These are phyloP conservation scores for Enhydra lutris DNA, from an alignment of 2,113 vertebrate genomes.

Conservation along the genomic window DNA sequence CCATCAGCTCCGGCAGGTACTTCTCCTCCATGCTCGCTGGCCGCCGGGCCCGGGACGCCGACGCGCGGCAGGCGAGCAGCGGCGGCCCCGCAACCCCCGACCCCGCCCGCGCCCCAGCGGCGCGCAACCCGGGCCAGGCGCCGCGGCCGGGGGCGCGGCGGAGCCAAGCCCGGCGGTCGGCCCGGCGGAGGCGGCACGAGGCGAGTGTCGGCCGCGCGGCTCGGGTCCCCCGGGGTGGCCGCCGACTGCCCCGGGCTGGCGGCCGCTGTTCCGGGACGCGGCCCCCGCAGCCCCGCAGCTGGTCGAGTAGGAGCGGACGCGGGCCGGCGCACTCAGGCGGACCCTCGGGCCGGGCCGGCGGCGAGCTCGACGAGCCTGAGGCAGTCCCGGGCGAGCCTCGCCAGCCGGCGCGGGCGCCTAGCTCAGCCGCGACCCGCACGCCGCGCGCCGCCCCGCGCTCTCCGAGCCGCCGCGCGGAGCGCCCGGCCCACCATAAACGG, in stretches of 20 bases:
- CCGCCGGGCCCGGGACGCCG: slow-evolving; percentile 44
- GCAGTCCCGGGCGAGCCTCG: background rate
- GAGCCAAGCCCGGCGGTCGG: slow-evolving; percentile 25
- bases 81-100: slow-evolving; percentile 3
- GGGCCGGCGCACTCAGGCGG: too few species aligned
- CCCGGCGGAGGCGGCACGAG: background rate
- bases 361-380: background rate
- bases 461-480: too few species aligned
- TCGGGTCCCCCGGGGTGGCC: background rate
- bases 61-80: background rate
- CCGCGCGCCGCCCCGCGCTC: too few species aligned
- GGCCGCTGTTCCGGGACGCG: background rate
- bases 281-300: background rate
- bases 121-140: background rate
- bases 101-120: slow-evolving; percentile 36
- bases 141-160: background rate
- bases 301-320: background rate
- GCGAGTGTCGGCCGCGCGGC: background rate
- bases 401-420: too few species aligned
- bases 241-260: background rate
- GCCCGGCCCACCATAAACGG: too few species aligned
- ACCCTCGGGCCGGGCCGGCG: too few species aligned
- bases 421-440: too few species aligned
- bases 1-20: slow-evolving; percentile 97
- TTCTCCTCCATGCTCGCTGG: slow-evolving; percentile 85